These are phyloP conservation scores for Myotis vivesi DNA, from an alignment of 2,797 vertebrate species.

Conservation along the genomic window DNA sequence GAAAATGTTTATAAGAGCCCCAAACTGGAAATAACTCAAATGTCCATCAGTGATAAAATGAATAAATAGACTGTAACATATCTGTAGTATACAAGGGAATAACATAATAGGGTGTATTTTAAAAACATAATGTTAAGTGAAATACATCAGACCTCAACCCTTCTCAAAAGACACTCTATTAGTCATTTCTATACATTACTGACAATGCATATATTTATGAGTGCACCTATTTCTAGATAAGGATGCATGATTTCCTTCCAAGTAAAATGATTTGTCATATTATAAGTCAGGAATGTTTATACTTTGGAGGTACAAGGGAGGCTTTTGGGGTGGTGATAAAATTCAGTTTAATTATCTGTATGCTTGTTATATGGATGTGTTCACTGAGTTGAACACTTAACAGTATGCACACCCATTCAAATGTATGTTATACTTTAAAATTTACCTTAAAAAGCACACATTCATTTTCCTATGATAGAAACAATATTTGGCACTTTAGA, in stretches of 20 bases:
- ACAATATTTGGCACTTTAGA: neutral
- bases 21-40: slow-evolving; percentile 18
- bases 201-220: neutral
- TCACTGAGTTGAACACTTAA: slow-evolving; percentile 6
- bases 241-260: neutral
- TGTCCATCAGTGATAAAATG: neutral
- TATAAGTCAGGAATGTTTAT: neutral
- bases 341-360: neutral
- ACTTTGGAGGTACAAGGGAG: neutral
- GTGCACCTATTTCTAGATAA: neutral
- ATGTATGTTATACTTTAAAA: neutral
- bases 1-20: neutral
- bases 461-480: neutral
- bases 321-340: neutral
- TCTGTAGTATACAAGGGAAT: neutral
- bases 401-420: neutral
- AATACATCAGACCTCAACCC: neutral
- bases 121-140: slow-evolving; percentile 1
- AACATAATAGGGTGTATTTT: neutral
- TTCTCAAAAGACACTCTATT: neutral
- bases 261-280: neutral
- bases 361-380: neutral
- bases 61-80: neutral
- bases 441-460: neutral
- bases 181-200: neutral